Evolutionary conservation across 2,113 vertebrate genomes (phyloP), one percentile per base, ranked within the genome.

Genomic region (Xenus cinereus): DNA sequence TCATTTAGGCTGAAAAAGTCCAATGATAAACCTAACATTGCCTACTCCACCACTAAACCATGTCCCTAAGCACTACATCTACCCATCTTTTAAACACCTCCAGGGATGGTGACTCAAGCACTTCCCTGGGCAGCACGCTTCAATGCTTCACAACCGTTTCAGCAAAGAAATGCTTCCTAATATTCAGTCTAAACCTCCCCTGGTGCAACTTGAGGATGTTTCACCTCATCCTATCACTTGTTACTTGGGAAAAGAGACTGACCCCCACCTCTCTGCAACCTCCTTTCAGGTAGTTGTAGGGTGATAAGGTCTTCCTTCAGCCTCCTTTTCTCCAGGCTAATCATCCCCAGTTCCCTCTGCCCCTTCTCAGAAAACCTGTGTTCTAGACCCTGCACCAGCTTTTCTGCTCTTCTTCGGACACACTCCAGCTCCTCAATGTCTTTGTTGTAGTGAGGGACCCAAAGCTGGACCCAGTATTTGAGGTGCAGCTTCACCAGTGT

Each of bases 211-310:
- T 54, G 19, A 59, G 3, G 4, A 2, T 4, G 11, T 64, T 75
- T 59, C 10, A 27, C 41, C 22, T 73, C 14, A 18, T 51, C 24
- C 3, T 64, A 4, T 41, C 24, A 18, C 16, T 28, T 84, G 27
- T 39, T n/a, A 43, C n/a, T 7, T 27, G 8, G 20, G 7, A 53
- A 22, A 72, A 39, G 10, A 87, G 17, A 48, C 21, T 15, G 4
- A 39, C 32, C 6, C 23, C 4, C 8, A n/a, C 3, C 20, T 60
- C 1, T 0, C 22, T 41, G 4, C 37, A 18, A 5, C 4, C 5
- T 64, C 43, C 30, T 53, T 37, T 68, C 16, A 75, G 9, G 6
- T 5, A 45, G 20, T 39, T 83, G 22, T 20, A n/a, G n/a, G 26
- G 12, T 4, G 7, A 26, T 37, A 35, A 30, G 22, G n/a, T 48